A percentile compares a stretch with the other conserved stretches of the same genome.
Conservation (phyloP, 30 jellyfish, hydroid and myxozoan species). For the Pseudorhiza aurosa region DNA sequence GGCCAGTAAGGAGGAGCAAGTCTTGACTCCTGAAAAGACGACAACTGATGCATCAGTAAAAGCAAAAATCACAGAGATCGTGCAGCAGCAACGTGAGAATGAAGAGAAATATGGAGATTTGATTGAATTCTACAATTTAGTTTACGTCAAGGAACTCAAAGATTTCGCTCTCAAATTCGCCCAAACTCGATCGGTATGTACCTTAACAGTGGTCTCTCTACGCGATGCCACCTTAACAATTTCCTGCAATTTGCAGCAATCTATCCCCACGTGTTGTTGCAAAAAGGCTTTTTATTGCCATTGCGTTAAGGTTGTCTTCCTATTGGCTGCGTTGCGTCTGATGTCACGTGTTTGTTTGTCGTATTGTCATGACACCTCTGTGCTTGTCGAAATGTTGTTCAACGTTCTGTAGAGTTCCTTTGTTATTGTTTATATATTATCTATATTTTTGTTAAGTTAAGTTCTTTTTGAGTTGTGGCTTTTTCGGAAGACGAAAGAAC, state of each 20-base stretch:
- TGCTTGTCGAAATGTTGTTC: too few relatives aligned
- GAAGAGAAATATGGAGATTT: conserved; percentile 78
- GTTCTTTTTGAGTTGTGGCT: too few relatives aligned
- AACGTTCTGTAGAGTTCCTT: too few relatives aligned
- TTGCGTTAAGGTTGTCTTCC: too few relatives aligned
- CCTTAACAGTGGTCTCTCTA: too few relatives aligned
- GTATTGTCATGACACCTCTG: too few relatives aligned
- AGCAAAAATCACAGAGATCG: neutral
- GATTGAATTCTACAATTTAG: conserved; percentile 90
- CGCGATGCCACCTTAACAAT: too few relatives aligned
- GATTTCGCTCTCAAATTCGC: conserved; percentile 93
- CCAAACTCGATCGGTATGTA: conserved; percentile 75
- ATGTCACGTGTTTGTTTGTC: too few relatives aligned
- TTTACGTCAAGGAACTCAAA: conserved; percentile 82
- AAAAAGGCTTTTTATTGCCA: neutral
- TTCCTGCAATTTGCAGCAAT: too few relatives aligned
- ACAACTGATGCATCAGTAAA: conserved; percentile 1
- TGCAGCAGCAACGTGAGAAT: neutral
- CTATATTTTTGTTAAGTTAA: too few relatives aligned
- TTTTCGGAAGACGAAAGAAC: too few relatives aligned
- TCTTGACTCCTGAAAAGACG: conserved; percentile 6
- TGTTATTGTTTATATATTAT: too few relatives aligned
- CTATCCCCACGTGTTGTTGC: neutral
- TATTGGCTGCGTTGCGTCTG: neutral
- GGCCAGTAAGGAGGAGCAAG: conserved; percentile 40